These are phyloP conservation scores for Athrips mouffetella DNA, from an alignment of 2,888 invertebrate species.

Conservation along the genomic window DNA sequence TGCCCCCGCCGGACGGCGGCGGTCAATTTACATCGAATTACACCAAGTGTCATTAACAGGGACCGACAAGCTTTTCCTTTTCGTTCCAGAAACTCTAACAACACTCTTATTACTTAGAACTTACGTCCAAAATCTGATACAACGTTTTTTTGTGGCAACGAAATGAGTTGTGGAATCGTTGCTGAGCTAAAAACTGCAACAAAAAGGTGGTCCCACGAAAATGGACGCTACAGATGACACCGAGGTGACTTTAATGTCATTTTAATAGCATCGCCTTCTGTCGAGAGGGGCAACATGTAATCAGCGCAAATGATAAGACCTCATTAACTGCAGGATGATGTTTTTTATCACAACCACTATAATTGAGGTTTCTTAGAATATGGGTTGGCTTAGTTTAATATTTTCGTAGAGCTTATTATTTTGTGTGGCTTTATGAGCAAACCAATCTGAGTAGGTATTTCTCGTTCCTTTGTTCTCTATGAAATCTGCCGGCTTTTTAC, in stretches of 20 bases:
- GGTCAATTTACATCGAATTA: slow-evolving; percentile 75
- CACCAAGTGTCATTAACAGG: slow-evolving; percentile 69
- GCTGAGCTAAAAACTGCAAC: slow-evolving; percentile 69
- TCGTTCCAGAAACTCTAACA: slow-evolving; percentile 27
- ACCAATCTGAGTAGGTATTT: slow-evolving; percentile 10
- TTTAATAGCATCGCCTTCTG: slow-evolving; percentile 75
- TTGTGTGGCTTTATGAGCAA: not conserved
- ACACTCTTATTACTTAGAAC: slow-evolving; percentile 31
- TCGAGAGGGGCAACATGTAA: slow-evolving; percentile 62
- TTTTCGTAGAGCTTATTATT: slow-evolving; percentile 1
- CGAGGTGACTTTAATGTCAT: slow-evolving; percentile 73
- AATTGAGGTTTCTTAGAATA: slow-evolving; percentile 56
- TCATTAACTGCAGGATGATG: slow-evolving; percentile 47
- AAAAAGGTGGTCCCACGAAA: slow-evolving; percentile 70
- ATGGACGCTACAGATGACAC: slow-evolving; percentile 71
- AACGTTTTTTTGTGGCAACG: slow-evolving; percentile 19
- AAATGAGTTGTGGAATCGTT: slow-evolving; percentile 35
- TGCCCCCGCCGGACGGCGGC: slow-evolving; percentile 47
- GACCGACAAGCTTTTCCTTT: slow-evolving; percentile 42
- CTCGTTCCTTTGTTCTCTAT: slow-evolving; percentile 13
- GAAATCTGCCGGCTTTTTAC: not conserved
- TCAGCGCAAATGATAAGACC: slow-evolving; percentile 68
- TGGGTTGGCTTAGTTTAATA: slow-evolving; percentile 31
- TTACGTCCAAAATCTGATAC: slow-evolving; percentile 42
- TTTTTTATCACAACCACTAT: slow-evolving; percentile 53